Base-by-base conservation (phyloP, 2,888 invertebrate genomes). In the Netelia melanura region DNA sequence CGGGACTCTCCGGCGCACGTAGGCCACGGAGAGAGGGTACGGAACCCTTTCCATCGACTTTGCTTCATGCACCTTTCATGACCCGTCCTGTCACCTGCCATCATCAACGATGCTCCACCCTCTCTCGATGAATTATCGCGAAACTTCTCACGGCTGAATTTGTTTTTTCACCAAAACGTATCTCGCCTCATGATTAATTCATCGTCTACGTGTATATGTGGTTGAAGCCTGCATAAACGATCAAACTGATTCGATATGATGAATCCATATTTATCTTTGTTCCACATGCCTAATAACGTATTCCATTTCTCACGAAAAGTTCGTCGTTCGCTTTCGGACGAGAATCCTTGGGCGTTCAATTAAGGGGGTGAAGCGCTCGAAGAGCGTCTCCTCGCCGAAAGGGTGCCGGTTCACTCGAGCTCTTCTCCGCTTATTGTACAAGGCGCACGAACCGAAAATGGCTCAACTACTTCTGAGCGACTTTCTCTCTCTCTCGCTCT, bases 21-120 rank as follows among this genome's bases (percentile, higher is more conserved):
- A 78, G 77, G 78, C 75, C 79, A 71, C 84, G 83, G 75, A 88
- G 87, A 48, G 14, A 10, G 14, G 11, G 14, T 14, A 48, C 11
- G 14, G 48, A 30, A 70, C 21, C 70, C 48, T 62, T 70, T 71
- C 23, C 52, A 23, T 21, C 48, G 62, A 38, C 62, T 64, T 52
- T 38, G 10, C 38, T 44, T 25, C 62, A 52, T 56, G 23, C 9
- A 56, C 10, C 17, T 38, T 38, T 38, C 38, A 38, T 38, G 38
- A 38, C 38, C 38, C 38, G 38, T 21, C 8, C 3, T 11, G 11
- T n/a, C 52, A 14, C 14, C 58, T 38, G 8, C 30, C 11, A n/a
- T 61, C 58, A 48, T 44, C 52, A 30, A 38, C n/a, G 62, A 38
- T 1, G 17, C 68, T 38, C 38, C 38, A 38, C 38, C 38, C 48